Percentiles rank a stretch among this genome's conserved stretches.
Evolutionary conservation across 2,888 invertebrate species (phyloP).

Genomic region (Calameuta pallipes): DNA sequence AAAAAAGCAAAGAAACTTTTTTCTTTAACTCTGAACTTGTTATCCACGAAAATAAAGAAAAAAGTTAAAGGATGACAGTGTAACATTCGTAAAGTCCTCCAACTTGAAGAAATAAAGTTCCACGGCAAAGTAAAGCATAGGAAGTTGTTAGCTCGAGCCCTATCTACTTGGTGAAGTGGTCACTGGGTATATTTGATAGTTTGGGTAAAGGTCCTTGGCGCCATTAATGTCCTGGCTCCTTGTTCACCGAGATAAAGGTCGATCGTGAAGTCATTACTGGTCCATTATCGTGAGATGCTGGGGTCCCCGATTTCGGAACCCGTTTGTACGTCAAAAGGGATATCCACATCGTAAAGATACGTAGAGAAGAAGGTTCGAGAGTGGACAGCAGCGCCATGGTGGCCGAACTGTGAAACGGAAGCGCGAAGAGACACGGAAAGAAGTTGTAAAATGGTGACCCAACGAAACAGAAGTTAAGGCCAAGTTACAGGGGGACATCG

Average conservation of each 20-base stretch:
- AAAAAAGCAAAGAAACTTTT: background rate
- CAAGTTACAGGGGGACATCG: background rate
- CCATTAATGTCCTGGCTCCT: background rate
- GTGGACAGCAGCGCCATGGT: background rate
- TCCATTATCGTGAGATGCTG: background rate
- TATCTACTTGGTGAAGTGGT: background rate
- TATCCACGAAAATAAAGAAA: background rate
- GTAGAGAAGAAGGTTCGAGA: background rate
- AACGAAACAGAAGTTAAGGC: background rate
- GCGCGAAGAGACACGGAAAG: slow-evolving; percentile 5
- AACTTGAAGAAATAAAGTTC: background rate
- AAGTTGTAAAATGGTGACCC: background rate
- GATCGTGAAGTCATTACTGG: background rate
- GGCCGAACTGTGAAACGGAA: background rate
- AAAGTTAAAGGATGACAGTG: background rate
- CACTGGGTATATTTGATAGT: background rate
- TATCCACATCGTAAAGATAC: slow-evolving; percentile 1
- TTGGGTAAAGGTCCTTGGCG: background rate
- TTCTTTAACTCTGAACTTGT: background rate
- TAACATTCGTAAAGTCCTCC: background rate
- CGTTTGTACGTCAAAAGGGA: slow-evolving; percentile 1
- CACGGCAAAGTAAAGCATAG: background rate
- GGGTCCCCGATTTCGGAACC: background rate
- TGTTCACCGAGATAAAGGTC: slow-evolving; percentile 6
- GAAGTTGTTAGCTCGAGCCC: background rate